Conservation (phyloP, 2,888 invertebrate genomes). For the Diplazon laetatorius region DNA sequence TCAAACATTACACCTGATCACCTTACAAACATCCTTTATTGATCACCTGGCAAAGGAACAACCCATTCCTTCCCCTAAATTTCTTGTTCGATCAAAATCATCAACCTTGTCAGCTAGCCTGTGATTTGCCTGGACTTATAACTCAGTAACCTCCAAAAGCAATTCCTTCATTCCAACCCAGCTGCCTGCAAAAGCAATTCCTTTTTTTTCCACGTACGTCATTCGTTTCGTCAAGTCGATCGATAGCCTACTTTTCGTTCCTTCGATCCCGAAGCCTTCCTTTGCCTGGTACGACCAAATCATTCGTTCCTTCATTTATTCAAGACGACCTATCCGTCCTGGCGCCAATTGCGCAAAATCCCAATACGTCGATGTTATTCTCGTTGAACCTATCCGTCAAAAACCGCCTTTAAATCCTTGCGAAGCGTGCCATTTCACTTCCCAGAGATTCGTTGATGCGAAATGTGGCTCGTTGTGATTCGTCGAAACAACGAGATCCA, state of each 20-base stretch:
- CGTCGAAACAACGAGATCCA: constrained; percentile 26
- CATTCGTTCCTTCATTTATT: constrained; percentile 54
- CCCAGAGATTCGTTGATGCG: constrained; percentile 2
- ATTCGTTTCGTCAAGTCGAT: constrained; percentile 50
- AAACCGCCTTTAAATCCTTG: background rate
- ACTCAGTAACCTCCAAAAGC: no score
- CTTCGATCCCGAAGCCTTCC: constrained; percentile 7
- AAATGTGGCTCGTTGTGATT: constrained; percentile 1
- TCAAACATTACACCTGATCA: no score
- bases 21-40: no score
- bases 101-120: no score
- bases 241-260: constrained; percentile 42
- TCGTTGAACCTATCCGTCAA: background rate
- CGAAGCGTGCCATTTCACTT: background rate
- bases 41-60: no score
- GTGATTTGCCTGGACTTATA: no score
- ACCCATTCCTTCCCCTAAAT: no score
- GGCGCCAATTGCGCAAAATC: constrained; percentile 27
- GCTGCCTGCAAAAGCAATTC: constrained; percentile 28
- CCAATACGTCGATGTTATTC: background rate
- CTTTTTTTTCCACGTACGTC: constrained; percentile 47
- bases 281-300: background rate
- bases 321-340: background rate
- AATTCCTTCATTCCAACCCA: no score
- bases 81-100: no score